Evolutionary conservation across 2,888 invertebrate species (phyloP).

Genomic region (Athripsodes cinereus): DNA sequence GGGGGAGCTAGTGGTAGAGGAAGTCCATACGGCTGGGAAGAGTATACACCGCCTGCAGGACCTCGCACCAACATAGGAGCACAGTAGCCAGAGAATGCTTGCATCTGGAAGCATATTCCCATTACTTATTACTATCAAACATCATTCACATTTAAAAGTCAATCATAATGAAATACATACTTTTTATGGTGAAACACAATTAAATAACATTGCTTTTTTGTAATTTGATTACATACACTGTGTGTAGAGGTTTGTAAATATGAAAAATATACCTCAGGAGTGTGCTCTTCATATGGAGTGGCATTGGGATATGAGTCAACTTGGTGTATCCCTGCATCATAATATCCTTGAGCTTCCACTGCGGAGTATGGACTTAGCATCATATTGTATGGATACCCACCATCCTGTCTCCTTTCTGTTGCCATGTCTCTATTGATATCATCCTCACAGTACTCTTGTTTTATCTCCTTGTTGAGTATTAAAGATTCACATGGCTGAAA

Average conservation of each 20-base stretch:
- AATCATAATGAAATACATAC: too few species aligned
- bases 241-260: not conserved
- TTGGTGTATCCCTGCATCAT: not conserved
- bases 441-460: not conserved
- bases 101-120: not conserved
- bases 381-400: not conserved
- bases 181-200: too few species aligned
- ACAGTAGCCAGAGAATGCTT: not conserved
- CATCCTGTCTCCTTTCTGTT: not conserved
- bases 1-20: not conserved
- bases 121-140: too few species aligned
- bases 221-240: too few species aligned
- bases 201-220: too few species aligned
- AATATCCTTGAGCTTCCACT: not conserved
- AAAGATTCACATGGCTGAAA: too few species aligned
- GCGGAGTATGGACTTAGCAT: not conserved
- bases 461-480: not conserved
- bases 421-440: not conserved
- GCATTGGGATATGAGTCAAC: not conserved
- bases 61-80: not conserved
- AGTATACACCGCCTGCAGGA: not conserved
- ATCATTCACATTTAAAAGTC: too few species aligned
- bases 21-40: not conserved
- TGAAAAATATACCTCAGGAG: not conserved
- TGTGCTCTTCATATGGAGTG: not conserved